Evolutionary conservation across 23 tunicate genomes (phyloP).

Genomic region (Aplidium turbinatum): DNA sequence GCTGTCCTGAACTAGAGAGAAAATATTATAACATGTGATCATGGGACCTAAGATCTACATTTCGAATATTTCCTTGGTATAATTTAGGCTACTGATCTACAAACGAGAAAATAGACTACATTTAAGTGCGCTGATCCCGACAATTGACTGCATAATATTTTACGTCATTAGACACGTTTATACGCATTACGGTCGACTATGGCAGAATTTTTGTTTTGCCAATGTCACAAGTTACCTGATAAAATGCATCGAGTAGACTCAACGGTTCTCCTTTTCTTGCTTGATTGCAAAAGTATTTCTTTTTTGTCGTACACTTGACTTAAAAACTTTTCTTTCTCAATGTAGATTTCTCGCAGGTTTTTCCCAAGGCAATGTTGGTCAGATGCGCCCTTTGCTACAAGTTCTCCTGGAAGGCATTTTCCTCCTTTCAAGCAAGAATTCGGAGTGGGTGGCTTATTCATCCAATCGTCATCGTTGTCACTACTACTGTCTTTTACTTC

Average conservation of each 20-base stretch:
- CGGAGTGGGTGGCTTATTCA: background rate
- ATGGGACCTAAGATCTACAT: no score
- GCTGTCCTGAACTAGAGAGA: no score
- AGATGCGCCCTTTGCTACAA: slow-evolving; percentile 20
- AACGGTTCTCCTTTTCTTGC: slow-evolving; percentile 16
- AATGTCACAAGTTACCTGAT: no score
- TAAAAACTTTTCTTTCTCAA: slow-evolving; percentile 15
- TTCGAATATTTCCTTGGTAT: no score
- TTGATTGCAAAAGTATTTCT: slow-evolving; percentile 16
- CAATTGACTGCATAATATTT: no score
- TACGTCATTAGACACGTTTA: no score
- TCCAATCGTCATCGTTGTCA: background rate
- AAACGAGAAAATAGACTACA: no score
- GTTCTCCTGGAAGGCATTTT: slow-evolving; percentile 24
- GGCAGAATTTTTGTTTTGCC: no score
- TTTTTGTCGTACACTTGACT: background rate
- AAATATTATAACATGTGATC: no score
- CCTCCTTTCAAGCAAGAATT: slow-evolving; percentile 24
- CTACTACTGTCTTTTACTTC: background rate
- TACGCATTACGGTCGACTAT: no score
- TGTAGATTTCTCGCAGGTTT: slow-evolving; percentile 18
- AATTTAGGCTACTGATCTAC: no score
- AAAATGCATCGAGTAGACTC: slow-evolving; percentile 35
- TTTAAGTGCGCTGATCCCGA: no score
- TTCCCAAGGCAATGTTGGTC: slow-evolving; percentile 26